phyloP scores from a whole-genome alignment of 2,797 vertebrate species.

The Sebastes minor region DNA sequence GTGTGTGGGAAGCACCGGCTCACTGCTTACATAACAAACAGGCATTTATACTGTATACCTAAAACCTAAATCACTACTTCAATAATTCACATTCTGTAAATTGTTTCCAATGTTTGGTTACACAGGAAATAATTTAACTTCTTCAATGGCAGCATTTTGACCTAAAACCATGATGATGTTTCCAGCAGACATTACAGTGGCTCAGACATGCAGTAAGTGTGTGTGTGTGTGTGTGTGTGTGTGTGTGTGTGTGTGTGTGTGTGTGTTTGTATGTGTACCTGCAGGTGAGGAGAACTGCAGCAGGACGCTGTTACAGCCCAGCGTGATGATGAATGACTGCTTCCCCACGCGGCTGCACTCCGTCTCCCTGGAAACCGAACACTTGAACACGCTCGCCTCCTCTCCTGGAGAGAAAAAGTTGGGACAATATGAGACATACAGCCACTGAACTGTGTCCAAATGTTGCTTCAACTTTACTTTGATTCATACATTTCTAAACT shows the following conservation, averaged over 20 bases:
- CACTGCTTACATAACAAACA: neutral
- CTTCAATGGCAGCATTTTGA: neutral
- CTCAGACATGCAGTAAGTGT: neutral
- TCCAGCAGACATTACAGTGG: neutral
- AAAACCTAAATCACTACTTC: neutral
- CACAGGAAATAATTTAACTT: neutral
- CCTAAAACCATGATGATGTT: neutral
- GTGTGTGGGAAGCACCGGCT: neutral
- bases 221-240: neutral
- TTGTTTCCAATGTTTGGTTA: neutral
- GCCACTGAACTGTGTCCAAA: neutral
- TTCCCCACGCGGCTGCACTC: conserved; percentile 97
- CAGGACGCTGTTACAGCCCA: conserved; percentile 95
- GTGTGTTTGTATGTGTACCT: conserved; percentile 71
- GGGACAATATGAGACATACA: neutral
- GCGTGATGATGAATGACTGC: conserved; percentile 96
- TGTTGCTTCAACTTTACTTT: neutral
- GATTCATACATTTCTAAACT: neutral
- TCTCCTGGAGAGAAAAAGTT: conserved; percentile 80
- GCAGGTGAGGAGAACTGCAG: conserved; percentile 93
- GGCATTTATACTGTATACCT: too few relatives aligned
- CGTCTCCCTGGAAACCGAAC: conserved; percentile 90
- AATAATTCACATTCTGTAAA: neutral
- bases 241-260: neutral
- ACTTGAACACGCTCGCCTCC: conserved; percentile 94